A percentile compares a stretch with the other conserved stretches of the same genome.
phyloP scores from a whole-genome alignment of 2,797 vertebrate species.

The Macropus fuliginosus region DNA sequence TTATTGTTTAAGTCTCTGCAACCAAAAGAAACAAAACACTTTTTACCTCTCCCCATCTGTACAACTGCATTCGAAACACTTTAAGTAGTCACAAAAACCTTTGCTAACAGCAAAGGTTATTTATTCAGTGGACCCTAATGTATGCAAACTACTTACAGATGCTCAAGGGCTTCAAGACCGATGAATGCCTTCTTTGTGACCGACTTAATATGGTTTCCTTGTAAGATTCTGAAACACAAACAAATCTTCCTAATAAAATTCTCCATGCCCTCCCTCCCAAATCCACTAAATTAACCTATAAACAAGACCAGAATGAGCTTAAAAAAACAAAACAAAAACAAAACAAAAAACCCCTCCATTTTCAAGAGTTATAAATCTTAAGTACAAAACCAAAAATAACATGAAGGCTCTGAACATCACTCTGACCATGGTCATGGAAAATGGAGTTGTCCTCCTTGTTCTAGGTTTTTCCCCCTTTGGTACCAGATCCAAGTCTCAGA shows the following conservation, averaged over 20 bases:
- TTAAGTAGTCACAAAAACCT: constrained; percentile 53
- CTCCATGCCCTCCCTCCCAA: not conserved
- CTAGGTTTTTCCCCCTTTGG: not conserved
- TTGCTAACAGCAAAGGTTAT: constrained; percentile 63
- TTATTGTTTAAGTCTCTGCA: constrained; percentile 95
- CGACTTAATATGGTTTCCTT: constrained; percentile 95
- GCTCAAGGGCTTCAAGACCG: constrained; percentile 91
- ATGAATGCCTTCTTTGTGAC: constrained; percentile 94
- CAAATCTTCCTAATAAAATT: constrained; percentile 57
- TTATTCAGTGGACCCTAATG: constrained; percentile 55
- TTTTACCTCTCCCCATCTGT: constrained; percentile 48
- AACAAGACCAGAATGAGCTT: constrained; percentile 56
- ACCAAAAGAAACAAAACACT: constrained; percentile 72
- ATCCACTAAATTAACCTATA: constrained; percentile 62
- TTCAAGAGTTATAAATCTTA: constrained; percentile 45
- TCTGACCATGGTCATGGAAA: not conserved
- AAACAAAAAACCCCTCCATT: not conserved
- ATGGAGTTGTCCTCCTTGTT: not conserved
- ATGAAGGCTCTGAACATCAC: constrained; percentile 17
- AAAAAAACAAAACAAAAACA: not conserved
- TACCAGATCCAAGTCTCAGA: not conserved
- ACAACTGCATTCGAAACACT: constrained; percentile 59
- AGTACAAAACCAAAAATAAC: constrained; percentile 30
- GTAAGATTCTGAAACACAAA: constrained; percentile 89
- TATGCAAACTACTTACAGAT: constrained; percentile 90